Evolutionary conservation across 2,888 invertebrate species (phyloP).

Genomic region (Chymomyza fuscimana): DNA sequence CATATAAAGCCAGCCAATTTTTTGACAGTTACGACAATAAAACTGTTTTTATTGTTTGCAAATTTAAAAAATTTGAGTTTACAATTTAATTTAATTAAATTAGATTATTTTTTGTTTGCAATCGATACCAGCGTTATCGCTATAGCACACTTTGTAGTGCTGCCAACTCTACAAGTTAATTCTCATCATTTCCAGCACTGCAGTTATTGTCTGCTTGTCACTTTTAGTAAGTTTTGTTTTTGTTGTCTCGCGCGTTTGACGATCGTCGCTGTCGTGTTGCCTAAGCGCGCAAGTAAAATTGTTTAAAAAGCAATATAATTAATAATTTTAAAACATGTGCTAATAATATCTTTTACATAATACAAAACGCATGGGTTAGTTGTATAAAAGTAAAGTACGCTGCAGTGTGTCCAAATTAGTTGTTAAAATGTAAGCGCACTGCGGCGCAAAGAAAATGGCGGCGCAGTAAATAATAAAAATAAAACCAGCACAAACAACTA

Average conservation of each 20-base stretch:
- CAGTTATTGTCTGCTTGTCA: background rate
- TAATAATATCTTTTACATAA: background rate
- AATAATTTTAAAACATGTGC: background rate
- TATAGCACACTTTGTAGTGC: background rate
- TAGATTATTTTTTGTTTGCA: background rate
- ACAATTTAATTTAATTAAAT: background rate
- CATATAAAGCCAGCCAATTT: no score
- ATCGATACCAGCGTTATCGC: background rate
- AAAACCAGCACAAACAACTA: conserved; percentile 35
- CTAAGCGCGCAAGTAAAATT: conserved; percentile 20
- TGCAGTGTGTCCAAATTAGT: background rate
- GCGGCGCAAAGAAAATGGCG: conserved; percentile 56
- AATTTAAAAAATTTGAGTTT: no score
- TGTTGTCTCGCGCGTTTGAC: conserved; percentile 39
- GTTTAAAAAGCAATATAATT: conserved; percentile 29
- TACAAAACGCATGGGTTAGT: background rate
- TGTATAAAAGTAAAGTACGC: background rate
- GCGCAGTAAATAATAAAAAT: conserved; percentile 56
- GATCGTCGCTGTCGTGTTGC: conserved; percentile 5
- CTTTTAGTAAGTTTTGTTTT: conserved; percentile 48
- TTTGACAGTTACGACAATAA: no score
- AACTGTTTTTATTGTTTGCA: no score
- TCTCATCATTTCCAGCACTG: background rate
- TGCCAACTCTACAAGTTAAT: background rate
- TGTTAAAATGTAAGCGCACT: background rate